Base-by-base conservation (phyloP, 2,888 invertebrate genomes). In the Erebia ligea region DNA sequence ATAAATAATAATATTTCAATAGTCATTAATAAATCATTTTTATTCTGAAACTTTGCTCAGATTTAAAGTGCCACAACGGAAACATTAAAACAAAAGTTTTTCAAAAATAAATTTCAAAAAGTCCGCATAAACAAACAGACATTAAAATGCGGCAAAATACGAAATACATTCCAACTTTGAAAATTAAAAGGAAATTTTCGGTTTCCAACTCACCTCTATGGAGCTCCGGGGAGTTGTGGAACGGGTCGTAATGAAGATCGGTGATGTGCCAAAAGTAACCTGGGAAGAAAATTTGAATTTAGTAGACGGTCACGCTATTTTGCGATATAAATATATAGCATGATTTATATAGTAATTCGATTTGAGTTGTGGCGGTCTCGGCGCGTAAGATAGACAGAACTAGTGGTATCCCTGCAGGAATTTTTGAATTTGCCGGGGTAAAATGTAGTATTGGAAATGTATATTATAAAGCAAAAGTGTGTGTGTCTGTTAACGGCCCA, bases 191-290 rank as follows among this genome's bases (percentile, higher is more conserved):
- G 71, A 79, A 80, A 80, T 78, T 80, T 80, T 76, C 72, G 77
- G 75, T 71, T 79, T 80, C 84, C 82, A 80, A 79, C 84, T 80
- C 86, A 92, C 92, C 92, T 91, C 88, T 90, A 85, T 92, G 91
- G 78, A 92, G 83, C 86, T 93, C 93, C 67, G 84, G 91, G 83
- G 92, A 92, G 79, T 91, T 92, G 83, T 93, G 92, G 78, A 96
- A 96, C 70, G 96, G 96, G 90, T 98, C 98, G 94, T 97, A 97
- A 93, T 98, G 98, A 83, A 98, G 95, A 93, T 98, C 98, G 81
- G 98, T 98, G 88, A 98, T 97, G 94, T 98, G 98, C 98, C 98
- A 98, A 92, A 98, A 98, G 91, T 97, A 97, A 80, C 98, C 98
- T 98, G 96, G 1, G 95, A 96, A 84, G 82, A 84, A 86, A 85